These are phyloP conservation scores for Drosophila neotestacea DNA, from an alignment of 2,888 invertebrate species.

Conservation along the genomic window DNA sequence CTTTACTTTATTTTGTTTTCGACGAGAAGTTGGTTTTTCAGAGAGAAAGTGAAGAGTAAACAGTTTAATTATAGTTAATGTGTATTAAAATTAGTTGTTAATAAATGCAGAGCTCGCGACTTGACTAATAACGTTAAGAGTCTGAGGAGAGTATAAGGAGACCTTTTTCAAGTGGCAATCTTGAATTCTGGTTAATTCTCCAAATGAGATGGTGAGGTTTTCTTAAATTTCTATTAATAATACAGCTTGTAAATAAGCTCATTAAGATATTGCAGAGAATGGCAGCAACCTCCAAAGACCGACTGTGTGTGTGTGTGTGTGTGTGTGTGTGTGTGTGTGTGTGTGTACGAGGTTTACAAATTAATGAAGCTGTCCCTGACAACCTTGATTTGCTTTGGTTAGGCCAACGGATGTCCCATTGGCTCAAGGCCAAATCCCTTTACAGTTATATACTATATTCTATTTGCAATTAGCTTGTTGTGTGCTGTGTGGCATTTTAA, in stretches of 20 bases:
- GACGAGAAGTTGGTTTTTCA: conserved; percentile 20
- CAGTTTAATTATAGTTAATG: background rate
- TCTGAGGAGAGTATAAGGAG: too few relatives aligned
- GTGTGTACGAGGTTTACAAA: conserved; percentile 41
- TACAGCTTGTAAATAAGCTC: conserved; percentile 10
- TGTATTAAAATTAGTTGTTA: too few relatives aligned
- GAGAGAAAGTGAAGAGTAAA: conserved; percentile 49
- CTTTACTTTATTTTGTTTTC: conserved; percentile 17
- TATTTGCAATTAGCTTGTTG: conserved; percentile 15
- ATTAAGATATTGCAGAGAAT: conserved; percentile 12
- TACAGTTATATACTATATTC: conserved; percentile 23
- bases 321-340: background rate
- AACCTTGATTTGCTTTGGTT: conserved; percentile 49
- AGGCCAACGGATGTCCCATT: conserved; percentile 26
- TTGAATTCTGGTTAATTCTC: background rate
- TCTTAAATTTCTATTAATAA: conserved; percentile 26
- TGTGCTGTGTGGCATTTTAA: conserved; percentile 62
- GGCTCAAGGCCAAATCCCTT: conserved; percentile 39
- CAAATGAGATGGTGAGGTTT: background rate
- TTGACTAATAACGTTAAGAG: too few relatives aligned
- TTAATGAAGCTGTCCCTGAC: conserved; percentile 64
- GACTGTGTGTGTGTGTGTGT: background rate
- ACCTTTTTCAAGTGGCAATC: background rate
- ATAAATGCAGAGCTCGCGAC: too few relatives aligned
- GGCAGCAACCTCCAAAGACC: background rate